Conservation (phyloP, 1,140 invertebrate species). For the Trichonephila clavata region DNA sequence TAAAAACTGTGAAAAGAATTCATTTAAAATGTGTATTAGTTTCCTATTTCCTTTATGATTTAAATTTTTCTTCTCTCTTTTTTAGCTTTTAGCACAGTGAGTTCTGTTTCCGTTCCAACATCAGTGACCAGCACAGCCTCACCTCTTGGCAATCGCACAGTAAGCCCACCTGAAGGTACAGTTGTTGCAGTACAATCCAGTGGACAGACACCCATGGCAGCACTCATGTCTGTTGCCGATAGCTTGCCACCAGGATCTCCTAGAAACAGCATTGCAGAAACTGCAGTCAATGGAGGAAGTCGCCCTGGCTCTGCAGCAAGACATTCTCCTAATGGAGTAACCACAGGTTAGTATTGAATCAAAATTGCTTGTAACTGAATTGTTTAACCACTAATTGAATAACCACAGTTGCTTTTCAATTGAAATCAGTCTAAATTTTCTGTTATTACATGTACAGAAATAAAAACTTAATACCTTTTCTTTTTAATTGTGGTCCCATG, state of each 20-base stretch:
- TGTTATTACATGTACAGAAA: too few species aligned
- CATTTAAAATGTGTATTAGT: background rate
- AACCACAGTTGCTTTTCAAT: too few species aligned
- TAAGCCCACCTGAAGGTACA: slow-evolving; percentile 65
- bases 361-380: too few species aligned
- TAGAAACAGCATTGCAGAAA: slow-evolving; percentile 52
- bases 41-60: background rate
- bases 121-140: slow-evolving; percentile 60
- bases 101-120: slow-evolving; percentile 65
- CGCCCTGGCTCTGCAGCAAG: slow-evolving; percentile 73
- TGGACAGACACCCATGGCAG: slow-evolving; percentile 76
- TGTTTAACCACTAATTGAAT: too few species aligned
- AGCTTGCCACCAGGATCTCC: slow-evolving; percentile 74
- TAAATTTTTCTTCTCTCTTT: background rate
- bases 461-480: too few species aligned
- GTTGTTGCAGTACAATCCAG: slow-evolving; percentile 55
- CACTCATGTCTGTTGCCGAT: slow-evolving; percentile 76
- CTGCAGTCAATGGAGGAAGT: slow-evolving; percentile 69
- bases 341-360: slow-evolving; percentile 19
- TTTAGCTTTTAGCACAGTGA: slow-evolving; percentile 67
- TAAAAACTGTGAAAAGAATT: background rate
- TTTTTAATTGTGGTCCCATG: too few species aligned
- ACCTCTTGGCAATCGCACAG: slow-evolving; percentile 60
- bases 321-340: slow-evolving; percentile 70
- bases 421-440: too few species aligned